Percentiles rank a stretch among this genome's conserved stretches.
These are phyloP conservation scores for Drosophila rellima DNA, from an alignment of 2,888 invertebrate species.

Conservation along the genomic window DNA sequence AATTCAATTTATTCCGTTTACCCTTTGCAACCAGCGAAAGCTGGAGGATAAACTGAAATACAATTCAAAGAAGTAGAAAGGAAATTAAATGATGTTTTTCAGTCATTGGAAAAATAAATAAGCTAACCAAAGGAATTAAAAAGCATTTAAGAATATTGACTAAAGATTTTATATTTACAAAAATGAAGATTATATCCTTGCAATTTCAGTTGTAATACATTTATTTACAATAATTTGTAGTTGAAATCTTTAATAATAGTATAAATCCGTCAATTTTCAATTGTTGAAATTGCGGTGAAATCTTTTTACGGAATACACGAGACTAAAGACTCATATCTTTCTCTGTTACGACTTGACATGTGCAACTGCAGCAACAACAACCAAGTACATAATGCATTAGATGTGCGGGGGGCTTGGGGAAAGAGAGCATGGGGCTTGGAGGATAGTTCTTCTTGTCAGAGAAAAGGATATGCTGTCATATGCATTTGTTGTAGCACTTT, in stretches of 20 bases:
- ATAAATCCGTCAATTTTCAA: background rate
- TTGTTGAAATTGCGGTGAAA: constrained; percentile 7
- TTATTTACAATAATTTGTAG: too few species aligned
- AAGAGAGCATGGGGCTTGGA: background rate
- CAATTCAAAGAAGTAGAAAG: too few species aligned
- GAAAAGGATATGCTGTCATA: constrained; percentile 73
- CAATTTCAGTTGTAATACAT: too few species aligned
- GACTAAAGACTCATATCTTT: constrained; percentile 15
- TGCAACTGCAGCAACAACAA: constrained; percentile 45
- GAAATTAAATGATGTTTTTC: too few species aligned
- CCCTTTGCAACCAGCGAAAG: too few species aligned
- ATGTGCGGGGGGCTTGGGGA: constrained; percentile 9
- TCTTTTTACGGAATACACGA: constrained; percentile 11
- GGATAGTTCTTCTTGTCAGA: constrained; percentile 67
- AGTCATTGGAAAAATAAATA: background rate
- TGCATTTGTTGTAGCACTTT: constrained; percentile 64
- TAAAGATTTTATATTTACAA: background rate
- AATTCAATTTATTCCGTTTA: too few species aligned
- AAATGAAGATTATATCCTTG: too few species aligned
- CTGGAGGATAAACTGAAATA: too few species aligned
- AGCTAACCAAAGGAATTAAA: too few species aligned
- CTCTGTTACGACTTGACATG: constrained; percentile 48
- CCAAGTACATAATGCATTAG: constrained; percentile 35
- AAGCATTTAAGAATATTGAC: background rate
- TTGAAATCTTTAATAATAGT: too few species aligned